Evolutionary conservation across 2,113 vertebrate genomes (phyloP), one percentile per base, ranked within the genome.

Genomic region (Cyprinodon variegatus): DNA sequence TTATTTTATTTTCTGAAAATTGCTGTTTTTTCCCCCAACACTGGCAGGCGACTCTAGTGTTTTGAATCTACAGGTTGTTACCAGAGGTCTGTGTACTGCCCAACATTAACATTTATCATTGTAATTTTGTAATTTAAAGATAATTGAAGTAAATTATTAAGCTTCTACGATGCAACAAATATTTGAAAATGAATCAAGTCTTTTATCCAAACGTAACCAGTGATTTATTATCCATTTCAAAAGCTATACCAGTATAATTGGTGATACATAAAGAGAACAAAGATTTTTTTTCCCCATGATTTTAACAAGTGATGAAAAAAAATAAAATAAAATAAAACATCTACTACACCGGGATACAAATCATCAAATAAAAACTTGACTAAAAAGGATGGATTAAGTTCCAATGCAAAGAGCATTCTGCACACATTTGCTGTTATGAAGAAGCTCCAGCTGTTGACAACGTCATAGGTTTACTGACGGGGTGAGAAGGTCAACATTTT

Each of bases 171-270:
- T n/a, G 11, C 41, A 66, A 66, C 15, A 48, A 50, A 68, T 15
- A 0, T 50, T 0, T 9, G 5, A 41, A 66, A 22, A 79, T 72
- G 65, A 12, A 74, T 43, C 1, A 71, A 61, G 36, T 3, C 0
- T 68, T 9, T 68, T 17, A 72, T 17, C 3, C 88, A 88, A 89
- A 90, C 13, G 39, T 72, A 17, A 1, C 57, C 72, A 74, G 65
- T 5, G 53, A 72, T 91, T 90, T 88, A 91, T 88, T 89, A 74
- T 70, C 62, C 13, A 41, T 67, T 80, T 80, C 39, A 78, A 83
- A 78, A 57, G 59, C 43, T 14, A 57, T 68, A 66, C 39, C 45
- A 76, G 61, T 72, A 70, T 62, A n/a, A 59, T 70, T 66, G 68
- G 38, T 78, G n/a, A 74, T 62, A 70, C 70, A 46, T 65, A 13